phyloP scores from a whole-genome alignment of 2,888 invertebrate genomes.

The Scaptomyza caliginosa region DNA sequence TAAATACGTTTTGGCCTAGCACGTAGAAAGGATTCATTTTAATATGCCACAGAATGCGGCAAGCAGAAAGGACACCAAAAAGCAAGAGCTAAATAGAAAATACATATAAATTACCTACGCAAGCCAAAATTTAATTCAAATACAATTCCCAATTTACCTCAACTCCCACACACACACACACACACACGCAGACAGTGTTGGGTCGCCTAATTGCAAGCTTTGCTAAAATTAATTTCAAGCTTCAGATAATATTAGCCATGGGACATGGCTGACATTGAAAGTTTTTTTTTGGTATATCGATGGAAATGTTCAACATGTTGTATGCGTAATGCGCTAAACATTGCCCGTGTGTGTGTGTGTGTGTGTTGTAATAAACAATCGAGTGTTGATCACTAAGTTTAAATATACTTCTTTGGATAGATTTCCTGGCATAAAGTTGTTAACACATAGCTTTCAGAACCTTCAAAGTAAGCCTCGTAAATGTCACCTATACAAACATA shows the following conservation, averaged over 20 bases:
- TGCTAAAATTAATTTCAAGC: constrained; percentile 76
- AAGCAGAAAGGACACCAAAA: neutral
- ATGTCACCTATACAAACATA: neutral
- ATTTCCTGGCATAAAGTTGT: neutral
- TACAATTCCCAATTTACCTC: neutral
- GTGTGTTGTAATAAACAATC: neutral
- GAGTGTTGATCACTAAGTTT: constrained; percentile 21
- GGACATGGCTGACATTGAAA: constrained; percentile 35
- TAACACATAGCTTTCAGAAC: neutral
- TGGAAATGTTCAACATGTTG: constrained; percentile 47
- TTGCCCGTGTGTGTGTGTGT: constrained; percentile 1
- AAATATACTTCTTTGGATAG: neutral
- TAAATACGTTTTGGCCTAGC: constrained; percentile 33
- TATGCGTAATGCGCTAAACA: constrained; percentile 46
- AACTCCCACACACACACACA: constrained; percentile 6
- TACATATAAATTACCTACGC: neutral
- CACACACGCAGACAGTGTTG: constrained; percentile 26
- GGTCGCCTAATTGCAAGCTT: constrained; percentile 71
- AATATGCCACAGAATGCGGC: no score
- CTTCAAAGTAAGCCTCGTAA: constrained; percentile 9
- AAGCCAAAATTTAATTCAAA: neutral
- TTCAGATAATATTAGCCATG: constrained; percentile 65
- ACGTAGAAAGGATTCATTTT: constrained; percentile 70
- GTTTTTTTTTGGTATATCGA: no score
- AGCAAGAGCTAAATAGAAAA: no score